Evolutionary conservation across 2,113 vertebrate genomes (phyloP), one percentile per base, ranked within the genome.

Genomic region (Antennarius striatus): DNA sequence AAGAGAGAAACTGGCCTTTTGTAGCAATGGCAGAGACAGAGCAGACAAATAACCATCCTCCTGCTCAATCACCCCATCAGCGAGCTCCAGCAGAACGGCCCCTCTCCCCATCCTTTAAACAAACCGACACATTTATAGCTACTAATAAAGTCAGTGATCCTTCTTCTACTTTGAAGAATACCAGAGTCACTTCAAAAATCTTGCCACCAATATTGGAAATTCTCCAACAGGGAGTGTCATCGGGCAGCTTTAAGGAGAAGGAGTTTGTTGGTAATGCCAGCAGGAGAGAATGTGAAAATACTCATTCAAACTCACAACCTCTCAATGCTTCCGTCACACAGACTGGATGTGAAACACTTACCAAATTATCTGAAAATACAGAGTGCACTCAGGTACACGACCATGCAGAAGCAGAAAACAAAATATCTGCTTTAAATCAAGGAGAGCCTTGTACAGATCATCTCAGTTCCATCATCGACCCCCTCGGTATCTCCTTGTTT

Each of bases 11-110:
- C 56, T 68, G 54, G 58, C 70, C 71, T 36, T 83, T 71, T 82
- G 13, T 28, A 36, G 12, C 39, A 50, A 39, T 39, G 14, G 0
- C 64, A 84, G 10, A 81, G 81, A 53, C 63, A 49, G 56, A 45
- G 49, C 62, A 12, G 59, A 57, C 68, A 75, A 63, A 54, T 82
- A 60, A 43, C 46, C 48, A 14, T 36, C 17, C 8, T 65, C 10
- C 10, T 58, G 48, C 60, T 62, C 49, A 72, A 11, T 70, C 51
- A 36, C 42, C 56, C 4, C 32, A 53, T 71, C 70, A 71, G 12
- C 56, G 17, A 56, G 73, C 74, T 39, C 89, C 89, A 36, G 86
- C 87, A 58, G 92, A 95, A 75, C 92, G 91, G 61, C 91, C 91
- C 36, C 91, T 91, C 59, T 94, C 92, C 43, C 88, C 89, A 48